Evolutionary conservation across 2,113 vertebrate species (phyloP).

Genomic region (Oryzias curvinotus): DNA sequence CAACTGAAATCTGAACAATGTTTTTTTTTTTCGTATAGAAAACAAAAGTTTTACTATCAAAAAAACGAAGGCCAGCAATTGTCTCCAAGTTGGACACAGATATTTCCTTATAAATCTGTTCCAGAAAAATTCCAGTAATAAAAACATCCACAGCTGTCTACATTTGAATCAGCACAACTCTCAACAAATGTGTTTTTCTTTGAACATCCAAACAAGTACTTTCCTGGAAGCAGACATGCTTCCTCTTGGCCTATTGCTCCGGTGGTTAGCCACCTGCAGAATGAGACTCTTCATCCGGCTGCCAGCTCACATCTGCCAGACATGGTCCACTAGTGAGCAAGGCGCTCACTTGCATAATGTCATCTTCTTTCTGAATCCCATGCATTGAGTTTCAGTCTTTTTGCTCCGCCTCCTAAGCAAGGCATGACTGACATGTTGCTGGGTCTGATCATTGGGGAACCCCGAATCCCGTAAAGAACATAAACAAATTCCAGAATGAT

Average conservation of each 20-base stretch:
- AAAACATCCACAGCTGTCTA: constrained; percentile 34
- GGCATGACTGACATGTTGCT: constrained; percentile 44
- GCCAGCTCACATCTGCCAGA: constrained; percentile 49
- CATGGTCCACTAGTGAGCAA: constrained; percentile 1
- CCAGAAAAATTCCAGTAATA: constrained; percentile 22
- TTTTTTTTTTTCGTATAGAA: too few relatives aligned
- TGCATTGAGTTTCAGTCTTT: constrained; percentile 44
- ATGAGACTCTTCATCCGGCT: constrained; percentile 25
- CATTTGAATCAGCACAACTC: constrained; percentile 38
- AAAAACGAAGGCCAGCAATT: background rate
- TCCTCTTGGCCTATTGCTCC: constrained; percentile 26
- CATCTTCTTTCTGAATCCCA: constrained; percentile 60
- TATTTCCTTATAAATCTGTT: constrained; percentile 35
- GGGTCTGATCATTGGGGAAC: constrained; percentile 40
- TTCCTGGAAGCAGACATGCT: constrained; percentile 36
- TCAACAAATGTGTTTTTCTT: constrained; percentile 22
- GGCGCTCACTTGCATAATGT: constrained; percentile 47
- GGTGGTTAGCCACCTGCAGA: constrained; percentile 62
- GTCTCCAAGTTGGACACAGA: constrained; percentile 30
- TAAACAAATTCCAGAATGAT: constrained; percentile 46
- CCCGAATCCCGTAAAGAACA: constrained; percentile 38
- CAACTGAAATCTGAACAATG: background rate
- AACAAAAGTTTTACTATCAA: background rate
- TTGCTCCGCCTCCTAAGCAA: constrained; percentile 32
- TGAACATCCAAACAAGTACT: constrained; percentile 24